Conservation (phyloP, 2,797 vertebrate species). For the Ctenosaura bakeri region DNA sequence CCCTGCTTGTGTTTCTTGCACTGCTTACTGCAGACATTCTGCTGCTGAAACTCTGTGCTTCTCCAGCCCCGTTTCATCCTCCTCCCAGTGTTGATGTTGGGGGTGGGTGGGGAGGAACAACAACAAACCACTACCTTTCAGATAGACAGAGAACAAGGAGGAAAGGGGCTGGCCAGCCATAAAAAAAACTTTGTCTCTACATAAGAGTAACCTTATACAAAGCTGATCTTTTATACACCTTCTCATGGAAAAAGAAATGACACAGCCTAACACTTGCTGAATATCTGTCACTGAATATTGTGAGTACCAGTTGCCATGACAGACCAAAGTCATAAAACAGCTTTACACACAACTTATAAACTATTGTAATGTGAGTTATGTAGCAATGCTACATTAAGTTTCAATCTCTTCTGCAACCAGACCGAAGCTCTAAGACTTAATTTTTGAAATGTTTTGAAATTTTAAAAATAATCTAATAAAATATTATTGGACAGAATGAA, state of each 20-base stretch:
- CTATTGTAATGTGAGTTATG: not conserved
- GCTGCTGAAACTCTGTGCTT: no score
- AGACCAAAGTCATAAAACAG: not conserved
- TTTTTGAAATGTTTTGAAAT: not conserved
- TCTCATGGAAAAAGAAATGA: not conserved
- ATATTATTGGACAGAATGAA: not conserved
- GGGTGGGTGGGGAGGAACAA: no score
- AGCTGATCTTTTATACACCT: not conserved
- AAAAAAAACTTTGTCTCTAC: no score
- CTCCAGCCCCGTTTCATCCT: no score
- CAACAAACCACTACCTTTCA: no score
- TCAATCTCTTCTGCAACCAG: not conserved
- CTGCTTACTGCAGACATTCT: no score
- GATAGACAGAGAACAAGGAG: no score
- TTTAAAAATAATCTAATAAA: not conserved
- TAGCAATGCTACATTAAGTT: not conserved
- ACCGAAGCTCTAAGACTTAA: not conserved
- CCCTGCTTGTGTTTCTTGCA: no score
- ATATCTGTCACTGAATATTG: not conserved
- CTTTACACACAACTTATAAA: not conserved
- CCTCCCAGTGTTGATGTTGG: no score
- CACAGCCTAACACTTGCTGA: not conserved
- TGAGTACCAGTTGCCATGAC: not conserved
- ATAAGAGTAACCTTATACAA: not conserved
- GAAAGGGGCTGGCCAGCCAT: no score